Base-by-base conservation (phyloP, 2,113 vertebrate genomes). In the Haemorhous mexicanus region DNA sequence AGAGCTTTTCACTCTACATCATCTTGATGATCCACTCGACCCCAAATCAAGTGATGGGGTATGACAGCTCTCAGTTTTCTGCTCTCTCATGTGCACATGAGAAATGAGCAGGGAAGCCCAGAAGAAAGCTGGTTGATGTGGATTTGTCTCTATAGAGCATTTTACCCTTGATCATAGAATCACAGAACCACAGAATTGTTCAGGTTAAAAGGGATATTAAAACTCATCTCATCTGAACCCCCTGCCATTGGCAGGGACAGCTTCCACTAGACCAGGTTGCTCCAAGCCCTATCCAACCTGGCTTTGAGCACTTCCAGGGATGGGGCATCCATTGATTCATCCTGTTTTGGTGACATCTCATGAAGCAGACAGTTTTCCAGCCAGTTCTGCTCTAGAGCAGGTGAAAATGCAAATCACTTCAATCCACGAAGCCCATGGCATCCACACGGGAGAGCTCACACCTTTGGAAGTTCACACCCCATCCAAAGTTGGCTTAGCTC, bases 371-470 rank as follows among this genome's bases (percentile, higher is more conserved):
- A 6, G 12, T 17, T 49, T 44, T 50, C 47, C 85, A 56, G 16
- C 52, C 39, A 18, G 35, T n/a, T 89, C 50, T 69, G 16, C 67
- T 70, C 66, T 18, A 52, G 47, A 9, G 43, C 28, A 85, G 64
- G 30, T 47, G 35, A 44, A 44, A 24, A 41, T 16, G 23, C 10
- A 44, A 41, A 68, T 23, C 52, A 78, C 15, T n/a, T 81, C 53
- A n/a, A 5, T 0, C 7, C 61, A 19, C 0, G 4, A 75, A 80
- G 11, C 19, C 35, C 19, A 6, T 0, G 1, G 26, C 19, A 69
- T 43, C 33, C 46, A 10, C 43, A 1, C 0, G 5, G 5, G 35
- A 76, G 9, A 67, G 8, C 56, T 92, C 67, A 66, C 18, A 10
- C 28, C 3, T 47, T 16, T 44, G 20, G 20, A 90, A 83, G 50